Evolutionary conservation across 1,140 invertebrate species (phyloP).

Genomic region (Paramacrobiotus metropolitanus): DNA sequence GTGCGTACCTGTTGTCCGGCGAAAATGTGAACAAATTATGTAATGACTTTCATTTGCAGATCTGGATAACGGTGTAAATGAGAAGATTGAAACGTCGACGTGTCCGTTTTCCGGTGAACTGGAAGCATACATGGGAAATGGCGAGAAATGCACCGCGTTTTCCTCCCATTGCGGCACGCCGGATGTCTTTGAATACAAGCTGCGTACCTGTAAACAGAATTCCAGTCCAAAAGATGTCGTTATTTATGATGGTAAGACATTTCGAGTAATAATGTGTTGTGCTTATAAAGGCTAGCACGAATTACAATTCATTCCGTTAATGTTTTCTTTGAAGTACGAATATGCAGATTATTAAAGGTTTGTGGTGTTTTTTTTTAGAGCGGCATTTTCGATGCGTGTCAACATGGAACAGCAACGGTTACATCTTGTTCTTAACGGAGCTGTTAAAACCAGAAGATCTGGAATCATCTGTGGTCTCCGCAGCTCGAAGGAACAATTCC

Average conservation of each 20-base stretch:
- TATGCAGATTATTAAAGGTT: too few relatives aligned
- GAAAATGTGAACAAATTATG: background rate
- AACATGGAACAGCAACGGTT: background rate
- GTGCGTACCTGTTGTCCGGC: background rate
- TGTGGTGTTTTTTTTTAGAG: background rate
- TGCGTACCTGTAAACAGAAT: background rate
- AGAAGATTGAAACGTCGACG: background rate
- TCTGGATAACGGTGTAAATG: background rate
- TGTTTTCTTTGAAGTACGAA: too few relatives aligned
- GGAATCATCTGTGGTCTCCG: background rate
- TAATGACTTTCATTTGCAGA: background rate
- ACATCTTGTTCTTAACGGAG: background rate
- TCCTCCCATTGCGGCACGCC: background rate
- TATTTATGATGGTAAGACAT: conserved; percentile 1
- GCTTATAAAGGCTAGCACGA: too few relatives aligned
- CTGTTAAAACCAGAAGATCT: background rate
- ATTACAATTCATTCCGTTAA: too few relatives aligned
- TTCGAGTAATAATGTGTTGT: too few relatives aligned
- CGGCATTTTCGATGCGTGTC: background rate
- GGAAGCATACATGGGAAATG: background rate
- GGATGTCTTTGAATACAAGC: conserved; percentile 3
- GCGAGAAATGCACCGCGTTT: background rate
- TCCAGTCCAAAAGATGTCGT: background rate
- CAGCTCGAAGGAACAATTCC: background rate
- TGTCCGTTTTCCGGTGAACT: background rate